Conservation (phyloP, 2,888 invertebrate genomes). For the Perizoma affinitatum region DNA sequence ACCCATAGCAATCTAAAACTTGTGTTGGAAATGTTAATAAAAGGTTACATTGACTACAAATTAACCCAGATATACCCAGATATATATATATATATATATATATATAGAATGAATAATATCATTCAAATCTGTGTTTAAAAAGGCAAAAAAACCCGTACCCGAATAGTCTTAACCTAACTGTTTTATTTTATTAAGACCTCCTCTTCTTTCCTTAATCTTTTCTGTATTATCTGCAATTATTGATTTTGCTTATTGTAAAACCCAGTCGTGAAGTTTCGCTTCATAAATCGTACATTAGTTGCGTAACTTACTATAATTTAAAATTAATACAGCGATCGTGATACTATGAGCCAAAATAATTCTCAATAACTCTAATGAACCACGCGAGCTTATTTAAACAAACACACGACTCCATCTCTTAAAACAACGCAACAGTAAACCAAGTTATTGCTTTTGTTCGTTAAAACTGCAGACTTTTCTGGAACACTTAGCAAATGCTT, state of each 20-base stretch:
- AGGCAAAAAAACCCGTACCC: too few species aligned
- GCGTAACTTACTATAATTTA: conserved; percentile 16
- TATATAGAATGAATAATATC: too few species aligned
- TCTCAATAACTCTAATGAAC: background rate
- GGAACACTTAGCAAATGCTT: conserved; percentile 72
- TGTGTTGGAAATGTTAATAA: too few species aligned
- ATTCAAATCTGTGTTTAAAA: too few species aligned
- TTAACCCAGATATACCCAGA: too few species aligned
- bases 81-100: too few species aligned
- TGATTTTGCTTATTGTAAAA: conserved; percentile 6
- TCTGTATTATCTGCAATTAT: too few species aligned
- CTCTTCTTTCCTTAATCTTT: too few species aligned
- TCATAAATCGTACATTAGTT: conserved; percentile 19
- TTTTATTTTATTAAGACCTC: too few species aligned
- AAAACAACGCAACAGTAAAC: conserved; percentile 24
- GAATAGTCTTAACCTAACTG: too few species aligned
- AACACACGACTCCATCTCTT: conserved; percentile 17
- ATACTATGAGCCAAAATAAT: conserved; percentile 5
- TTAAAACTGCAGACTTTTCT: conserved; percentile 62
- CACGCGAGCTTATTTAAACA: conserved; percentile 9
- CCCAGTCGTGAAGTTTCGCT: conserved; percentile 6
- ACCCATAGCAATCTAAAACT: too few species aligned
- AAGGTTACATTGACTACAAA: too few species aligned
- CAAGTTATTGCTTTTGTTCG: conserved; percentile 66
- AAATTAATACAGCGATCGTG: conserved; percentile 21